Evolutionary conservation across 2,888 invertebrate species (phyloP).

Genomic region (Agonopterix subpropinquella): DNA sequence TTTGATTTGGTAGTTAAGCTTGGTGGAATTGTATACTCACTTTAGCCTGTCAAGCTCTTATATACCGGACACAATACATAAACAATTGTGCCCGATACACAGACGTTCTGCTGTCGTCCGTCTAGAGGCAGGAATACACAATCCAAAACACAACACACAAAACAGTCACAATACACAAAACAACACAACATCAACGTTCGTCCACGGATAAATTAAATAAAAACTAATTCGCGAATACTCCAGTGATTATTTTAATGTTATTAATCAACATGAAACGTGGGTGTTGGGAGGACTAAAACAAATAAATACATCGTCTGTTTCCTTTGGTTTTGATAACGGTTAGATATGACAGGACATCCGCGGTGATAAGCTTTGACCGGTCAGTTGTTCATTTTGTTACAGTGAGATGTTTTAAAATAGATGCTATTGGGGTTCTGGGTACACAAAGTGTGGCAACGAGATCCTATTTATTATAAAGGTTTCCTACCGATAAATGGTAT

Average conservation of each 20-base stretch:
- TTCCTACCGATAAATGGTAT: too few species aligned
- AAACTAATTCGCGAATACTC: constrained; percentile 8
- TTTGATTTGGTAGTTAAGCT: too few species aligned
- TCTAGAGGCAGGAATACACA: too few species aligned
- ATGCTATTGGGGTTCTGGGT: not conserved
- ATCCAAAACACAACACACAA: too few species aligned
- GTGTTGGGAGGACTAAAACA: constrained; percentile 26
- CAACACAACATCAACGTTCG: constrained; percentile 26
- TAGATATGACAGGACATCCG: constrained; percentile 62
- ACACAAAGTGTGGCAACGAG: too few species aligned
- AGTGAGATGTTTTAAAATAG: not conserved
- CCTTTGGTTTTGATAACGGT: constrained; percentile 51
- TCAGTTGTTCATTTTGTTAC: constrained; percentile 22
- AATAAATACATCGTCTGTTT: constrained; percentile 65
- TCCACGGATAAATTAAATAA: constrained; percentile 19
- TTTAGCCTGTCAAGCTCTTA: too few species aligned
- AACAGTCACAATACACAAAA: too few species aligned
- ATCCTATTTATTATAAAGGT: too few species aligned
- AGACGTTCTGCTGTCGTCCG: too few species aligned
- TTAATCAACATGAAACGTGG: constrained; percentile 15
- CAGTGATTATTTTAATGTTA: not conserved
- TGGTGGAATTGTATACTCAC: too few species aligned
- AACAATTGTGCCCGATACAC: too few species aligned
- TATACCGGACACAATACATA: too few species aligned
- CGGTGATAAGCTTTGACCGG: constrained; percentile 55